Evolutionary conservation across 2,888 invertebrate genomes (phyloP).

Genomic region (Lampropteryx suffumata): DNA sequence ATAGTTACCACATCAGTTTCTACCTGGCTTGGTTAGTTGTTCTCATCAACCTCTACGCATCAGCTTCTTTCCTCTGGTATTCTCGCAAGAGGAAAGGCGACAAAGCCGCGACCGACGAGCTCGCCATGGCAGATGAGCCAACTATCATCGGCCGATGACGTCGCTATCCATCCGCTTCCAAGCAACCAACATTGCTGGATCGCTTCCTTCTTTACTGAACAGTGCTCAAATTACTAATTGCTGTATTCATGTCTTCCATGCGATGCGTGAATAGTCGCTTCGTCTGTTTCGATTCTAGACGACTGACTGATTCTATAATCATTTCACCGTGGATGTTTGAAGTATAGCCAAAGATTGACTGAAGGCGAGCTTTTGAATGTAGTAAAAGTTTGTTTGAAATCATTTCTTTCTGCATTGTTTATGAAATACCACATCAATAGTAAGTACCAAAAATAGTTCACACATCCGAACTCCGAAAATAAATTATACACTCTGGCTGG

Average conservation of each 20-base stretch:
- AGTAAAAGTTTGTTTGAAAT: constrained; percentile 12
- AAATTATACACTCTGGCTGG: constrained; percentile 4
- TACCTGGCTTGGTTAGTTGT: constrained; percentile 91
- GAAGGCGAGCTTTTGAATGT: constrained; percentile 16
- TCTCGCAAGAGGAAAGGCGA: constrained; percentile 93
- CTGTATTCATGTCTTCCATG: constrained; percentile 71
- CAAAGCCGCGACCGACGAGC: constrained; percentile 91
- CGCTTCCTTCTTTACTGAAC: constrained; percentile 71
- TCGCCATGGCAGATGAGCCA: constrained; percentile 93
- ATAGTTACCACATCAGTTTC: constrained; percentile 88
- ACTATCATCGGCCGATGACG: constrained; percentile 89
- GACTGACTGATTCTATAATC: constrained; percentile 47
- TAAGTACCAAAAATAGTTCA: constrained; percentile 6
- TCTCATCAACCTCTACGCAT: constrained; percentile 85
- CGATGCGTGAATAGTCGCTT: constrained; percentile 44
- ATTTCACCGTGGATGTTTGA: constrained; percentile 36
- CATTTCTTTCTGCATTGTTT: constrained; percentile 16
- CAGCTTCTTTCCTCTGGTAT: constrained; percentile 89
- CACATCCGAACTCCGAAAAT: not conserved
- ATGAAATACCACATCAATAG: constrained; percentile 32
- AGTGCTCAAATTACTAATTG: constrained; percentile 80
- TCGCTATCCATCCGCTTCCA: constrained; percentile 41
- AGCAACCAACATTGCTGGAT: constrained; percentile 48
- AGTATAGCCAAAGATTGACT: constrained; percentile 30
- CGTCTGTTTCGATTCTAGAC: constrained; percentile 38